Evolutionary conservation across 2,113 vertebrate genomes (phyloP), one percentile per base, ranked within the genome.

Genomic region (Grammomys dolichurus): DNA sequence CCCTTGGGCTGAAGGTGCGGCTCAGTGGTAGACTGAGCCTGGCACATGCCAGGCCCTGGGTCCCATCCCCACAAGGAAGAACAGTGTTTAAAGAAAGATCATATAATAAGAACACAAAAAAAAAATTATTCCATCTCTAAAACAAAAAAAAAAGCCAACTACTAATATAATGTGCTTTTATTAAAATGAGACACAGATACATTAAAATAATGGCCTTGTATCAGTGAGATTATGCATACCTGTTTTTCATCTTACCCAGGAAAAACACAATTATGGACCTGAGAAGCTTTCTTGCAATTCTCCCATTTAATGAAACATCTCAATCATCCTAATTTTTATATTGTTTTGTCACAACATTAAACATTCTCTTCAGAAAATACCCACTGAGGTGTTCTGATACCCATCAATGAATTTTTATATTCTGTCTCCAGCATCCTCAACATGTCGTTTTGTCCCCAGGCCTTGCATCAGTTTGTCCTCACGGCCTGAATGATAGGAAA

Each of bases 281-380:
- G 7, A 54, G 69, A 85, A 33, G 31, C 28, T 77, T 90, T 70
- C 67, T 93, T 36, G 3, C 16, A 81, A 22, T 19, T 87, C 72
- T 92, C 54, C 54, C 7, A 81, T 85, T 94, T 94, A 94, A 95
- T 81, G 70, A 94, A 92, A 76, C 56, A 46, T 65, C 48, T 88
- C 54, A 87, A n/a, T 82, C 72, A 63, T 51, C 60, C 72, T 73
- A 73, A 78, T 51, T 56, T 48, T 87, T 51, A 48, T 46, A 51
- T 81, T 48, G 73, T n/a, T 78, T 93, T 84, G 19, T 87, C 60
- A 51, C 51, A 81, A 81, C 90, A 92, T 76, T 78, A 92, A 84
- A 92, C 13, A 54, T 80, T 90, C 40, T 69, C 48, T 90, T 80
- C 56, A 76, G 70, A 85, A 92, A 87, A 56, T 40, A 54, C 70